Evolutionary conservation across 2,888 invertebrate genomes (phyloP).

Genomic region (Drosophila longiperda): DNA sequence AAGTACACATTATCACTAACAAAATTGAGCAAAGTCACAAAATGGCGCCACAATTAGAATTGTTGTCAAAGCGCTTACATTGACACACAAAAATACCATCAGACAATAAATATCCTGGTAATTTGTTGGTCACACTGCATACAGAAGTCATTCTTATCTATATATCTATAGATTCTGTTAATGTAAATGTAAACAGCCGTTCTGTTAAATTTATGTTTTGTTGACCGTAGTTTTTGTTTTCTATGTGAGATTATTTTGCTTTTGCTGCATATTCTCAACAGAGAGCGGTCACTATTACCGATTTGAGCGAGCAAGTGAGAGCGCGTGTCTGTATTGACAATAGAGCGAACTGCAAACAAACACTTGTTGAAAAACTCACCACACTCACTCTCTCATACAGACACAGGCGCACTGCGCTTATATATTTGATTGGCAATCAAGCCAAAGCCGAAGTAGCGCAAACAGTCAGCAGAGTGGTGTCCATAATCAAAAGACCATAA

Average conservation of each 20-base stretch:
- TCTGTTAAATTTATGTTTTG: slow-evolving; percentile 13
- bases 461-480: slow-evolving; percentile 65
- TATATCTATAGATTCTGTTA: not conserved
- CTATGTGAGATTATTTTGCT: slow-evolving; percentile 17
- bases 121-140: slow-evolving; percentile 28
- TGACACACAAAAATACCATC: slow-evolving; percentile 25
- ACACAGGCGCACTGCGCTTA: slow-evolving; percentile 42
- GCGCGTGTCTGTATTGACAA: slow-evolving; percentile 42
- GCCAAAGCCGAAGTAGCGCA: slow-evolving; percentile 55
- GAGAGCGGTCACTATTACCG: slow-evolving; percentile 29
- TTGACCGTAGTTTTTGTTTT: slow-evolving; percentile 17
- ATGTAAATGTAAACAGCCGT: slow-evolving; percentile 9
- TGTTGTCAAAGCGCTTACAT: slow-evolving; percentile 25
- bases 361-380: slow-evolving; percentile 78
- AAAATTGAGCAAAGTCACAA: slow-evolving; percentile 19
- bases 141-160: not conserved
- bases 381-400: slow-evolving; percentile 53
- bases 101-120: slow-evolving; percentile 25
- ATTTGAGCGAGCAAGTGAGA: slow-evolving; percentile 15
- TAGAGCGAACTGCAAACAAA: slow-evolving; percentile 46
- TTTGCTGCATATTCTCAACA: slow-evolving; percentile 18
- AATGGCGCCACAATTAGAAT: slow-evolving; percentile 41
- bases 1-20: slow-evolving; percentile 1
- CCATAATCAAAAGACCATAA: slow-evolving; percentile 72
- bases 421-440: slow-evolving; percentile 65